Base-by-base conservation (phyloP, 2,797 vertebrate genomes). In the Vireo griseus region DNA sequence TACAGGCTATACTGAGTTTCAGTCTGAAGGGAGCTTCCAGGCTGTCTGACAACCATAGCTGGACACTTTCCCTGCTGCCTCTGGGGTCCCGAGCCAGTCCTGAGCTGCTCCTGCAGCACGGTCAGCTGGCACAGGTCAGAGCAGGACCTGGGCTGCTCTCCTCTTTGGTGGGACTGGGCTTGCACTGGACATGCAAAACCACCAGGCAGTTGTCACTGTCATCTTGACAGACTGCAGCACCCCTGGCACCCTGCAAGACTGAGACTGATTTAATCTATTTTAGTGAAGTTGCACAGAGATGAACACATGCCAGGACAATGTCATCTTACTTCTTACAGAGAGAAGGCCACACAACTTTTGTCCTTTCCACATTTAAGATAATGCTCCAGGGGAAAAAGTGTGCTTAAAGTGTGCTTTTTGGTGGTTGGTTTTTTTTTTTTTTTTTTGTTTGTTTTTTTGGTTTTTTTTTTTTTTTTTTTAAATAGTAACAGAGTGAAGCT, bases 261-360 rank as follows among this genome's bases (percentile, higher is more conserved):
- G 5, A 44, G 37, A 40, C 39, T 7, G 25, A 72, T 65, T 88
- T 65, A 94, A 93, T 87, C 77, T 54, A 25, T 86, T 86, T 81
- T 79, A 95, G 69, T 93, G 90, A 86, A 86, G 50, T 37, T 94
- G 57, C 1, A 1, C 28, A 45, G 59, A 74, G 50, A 19, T 16
- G 45, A 92, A 87, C 50, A 18, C 7, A 6, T 1, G 18, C 39
- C 65, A 86, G 57, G 35, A 48, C 54, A 72, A 47, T 37, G 28
- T 14, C 28, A 21, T 52, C 57, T 50, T 58, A 33, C 29, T 50
- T 91, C 39, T 76, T 54, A 52, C 31, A 44, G 61, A 74, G 48
- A 51, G n/a, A 68, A 69, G 22, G 33, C 28, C 40, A 54, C 44
- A 58, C 51, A 26, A 35, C 26, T 54, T 48, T 54, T 17, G 11